Conservation (phyloP, 2,113 vertebrate genomes). For the Picathartes gymnocephalus region DNA sequence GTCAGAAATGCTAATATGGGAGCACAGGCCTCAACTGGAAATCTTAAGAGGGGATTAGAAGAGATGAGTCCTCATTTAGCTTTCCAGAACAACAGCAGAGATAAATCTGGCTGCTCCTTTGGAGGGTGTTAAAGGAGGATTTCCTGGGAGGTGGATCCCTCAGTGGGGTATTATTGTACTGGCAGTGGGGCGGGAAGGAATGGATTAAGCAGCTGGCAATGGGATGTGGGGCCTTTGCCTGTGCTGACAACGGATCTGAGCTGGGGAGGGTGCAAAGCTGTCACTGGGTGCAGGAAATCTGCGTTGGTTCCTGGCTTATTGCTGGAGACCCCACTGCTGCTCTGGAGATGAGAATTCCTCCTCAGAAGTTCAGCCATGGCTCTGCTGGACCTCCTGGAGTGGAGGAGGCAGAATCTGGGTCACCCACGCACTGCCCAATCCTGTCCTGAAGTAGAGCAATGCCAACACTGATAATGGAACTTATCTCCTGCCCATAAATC, state of each 20-base stretch:
- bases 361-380: background rate
- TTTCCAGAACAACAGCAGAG: background rate
- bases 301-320: background rate
- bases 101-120: constrained; percentile 51
- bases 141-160: constrained; percentile 48
- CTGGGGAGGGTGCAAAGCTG: background rate
- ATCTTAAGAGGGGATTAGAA: constrained; percentile 28
- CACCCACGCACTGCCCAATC: background rate
- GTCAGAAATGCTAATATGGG: constrained; percentile 15
- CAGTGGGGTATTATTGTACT: constrained; percentile 8
- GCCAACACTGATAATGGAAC: background rate
- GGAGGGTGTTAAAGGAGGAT: constrained; percentile 42
- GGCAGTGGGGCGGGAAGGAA: constrained; percentile 26
- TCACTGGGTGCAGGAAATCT: background rate
- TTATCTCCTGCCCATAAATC: background rate
- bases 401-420: background rate
- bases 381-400: background rate
- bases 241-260: background rate
- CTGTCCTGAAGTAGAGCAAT: background rate
- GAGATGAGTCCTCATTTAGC: constrained; percentile 44
- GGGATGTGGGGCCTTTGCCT: background rate
- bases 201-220: constrained; percentile 14
- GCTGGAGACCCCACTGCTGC: background rate
- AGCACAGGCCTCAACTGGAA: constrained; percentile 12
- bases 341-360: background rate